Evolutionary conservation across 1,140 invertebrate genomes (phyloP).

Genomic region (Monomorium pharaonis): DNA sequence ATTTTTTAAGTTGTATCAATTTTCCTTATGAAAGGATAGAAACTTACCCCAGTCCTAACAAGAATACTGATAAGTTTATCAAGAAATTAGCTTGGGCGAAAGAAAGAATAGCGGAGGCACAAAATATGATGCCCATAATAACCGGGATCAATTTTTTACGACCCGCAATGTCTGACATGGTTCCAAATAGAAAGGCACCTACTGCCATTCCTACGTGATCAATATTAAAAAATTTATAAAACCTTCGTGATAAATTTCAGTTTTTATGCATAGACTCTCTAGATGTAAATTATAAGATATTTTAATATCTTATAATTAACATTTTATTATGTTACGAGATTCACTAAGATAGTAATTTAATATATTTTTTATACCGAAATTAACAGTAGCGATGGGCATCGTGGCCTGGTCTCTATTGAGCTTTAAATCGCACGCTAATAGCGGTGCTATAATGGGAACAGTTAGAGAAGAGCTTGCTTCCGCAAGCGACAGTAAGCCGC

Average conservation of each 20-base stretch:
- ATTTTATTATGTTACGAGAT: not conserved
- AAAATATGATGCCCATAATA: conserved; percentile 70
- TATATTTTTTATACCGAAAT: conserved; percentile 68
- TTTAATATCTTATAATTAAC: not conserved
- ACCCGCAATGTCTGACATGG: conserved; percentile 68
- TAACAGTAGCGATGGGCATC: conserved; percentile 61
- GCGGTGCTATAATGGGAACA: conserved; percentile 62
- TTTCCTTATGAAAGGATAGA: not conserved
- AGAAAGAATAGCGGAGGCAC: conserved; percentile 62
- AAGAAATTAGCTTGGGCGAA: conserved; percentile 72
- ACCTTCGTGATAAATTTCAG: not conserved
- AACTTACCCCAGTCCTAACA: conserved; percentile 71
- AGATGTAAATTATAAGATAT: not conserved
- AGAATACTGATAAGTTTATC: conserved; percentile 68
- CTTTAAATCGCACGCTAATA: conserved; percentile 73
- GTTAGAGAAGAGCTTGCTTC: conserved; percentile 70
- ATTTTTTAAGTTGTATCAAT: not conserved
- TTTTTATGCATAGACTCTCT: not conserved
- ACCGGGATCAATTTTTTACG: conserved; percentile 69
- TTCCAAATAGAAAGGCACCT: conserved; percentile 73
- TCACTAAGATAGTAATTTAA: not conserved
- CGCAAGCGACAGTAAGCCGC: conserved; percentile 69
- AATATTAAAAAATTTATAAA: not conserved
- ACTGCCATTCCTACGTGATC: conserved; percentile 71
- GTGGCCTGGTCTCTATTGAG: conserved; percentile 56